Percentiles rank a stretch among this genome's conserved stretches.
Conservation (phyloP, 1,140 invertebrate species). For the Pentalonia nigronervosa region DNA sequence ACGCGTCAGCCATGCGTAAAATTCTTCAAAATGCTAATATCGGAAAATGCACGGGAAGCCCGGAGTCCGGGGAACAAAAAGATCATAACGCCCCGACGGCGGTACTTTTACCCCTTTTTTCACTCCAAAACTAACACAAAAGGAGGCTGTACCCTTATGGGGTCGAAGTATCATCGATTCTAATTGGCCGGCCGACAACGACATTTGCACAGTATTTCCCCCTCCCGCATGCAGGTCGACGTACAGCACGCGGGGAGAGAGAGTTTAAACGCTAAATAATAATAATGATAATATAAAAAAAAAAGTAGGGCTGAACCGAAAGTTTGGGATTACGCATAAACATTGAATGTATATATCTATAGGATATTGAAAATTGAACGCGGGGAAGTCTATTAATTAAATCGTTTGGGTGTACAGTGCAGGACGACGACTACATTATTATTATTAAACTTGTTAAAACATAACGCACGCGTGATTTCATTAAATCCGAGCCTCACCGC, state of each 20-base stretch:
- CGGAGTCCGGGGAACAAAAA: slow-evolving; percentile 36
- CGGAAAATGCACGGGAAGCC: slow-evolving; percentile 29
- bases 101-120: slow-evolving; percentile 54
- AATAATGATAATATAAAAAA: slow-evolving; percentile 10
- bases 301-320: neutral
- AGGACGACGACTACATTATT: neutral
- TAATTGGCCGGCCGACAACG: slow-evolving; percentile 38
- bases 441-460: slow-evolving; percentile 51
- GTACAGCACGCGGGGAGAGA: neutral
- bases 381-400: slow-evolving; percentile 30
- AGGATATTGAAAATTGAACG: neutral
- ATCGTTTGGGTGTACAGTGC: neutral
- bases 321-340: slow-evolving; percentile 16
- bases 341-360: neutral
- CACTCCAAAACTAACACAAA: slow-evolving; percentile 22
- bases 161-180: slow-evolving; percentile 34
- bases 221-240: neutral
- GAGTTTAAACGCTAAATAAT: neutral
- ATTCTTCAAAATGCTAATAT: slow-evolving; percentile 57
- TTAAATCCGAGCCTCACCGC: neutral
- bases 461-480: slow-evolving; percentile 53
- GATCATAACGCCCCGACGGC: slow-evolving; percentile 33
- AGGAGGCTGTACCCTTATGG: slow-evolving; percentile 35
- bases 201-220: slow-evolving; percentile 8
- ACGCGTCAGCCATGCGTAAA: slow-evolving; percentile 44